Evolutionary conservation across 2,888 invertebrate genomes (phyloP).

Genomic region (Exocentrus adspersus): DNA sequence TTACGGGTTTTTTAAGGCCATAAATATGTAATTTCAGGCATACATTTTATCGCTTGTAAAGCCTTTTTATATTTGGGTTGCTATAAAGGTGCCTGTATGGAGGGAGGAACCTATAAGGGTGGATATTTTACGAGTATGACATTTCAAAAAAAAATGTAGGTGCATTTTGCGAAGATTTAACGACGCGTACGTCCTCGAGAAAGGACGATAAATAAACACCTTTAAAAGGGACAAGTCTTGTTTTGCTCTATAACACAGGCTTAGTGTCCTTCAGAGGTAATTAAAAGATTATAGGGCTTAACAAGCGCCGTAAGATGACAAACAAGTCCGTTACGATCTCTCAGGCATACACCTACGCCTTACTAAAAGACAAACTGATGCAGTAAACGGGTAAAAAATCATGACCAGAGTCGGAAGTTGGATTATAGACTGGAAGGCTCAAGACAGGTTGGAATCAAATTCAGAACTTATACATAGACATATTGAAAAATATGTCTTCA

Average conservation of each 20-base stretch:
- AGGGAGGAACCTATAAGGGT: no score
- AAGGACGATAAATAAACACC: slow-evolving; percentile 26
- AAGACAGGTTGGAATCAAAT: no score
- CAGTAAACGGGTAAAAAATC: no score
- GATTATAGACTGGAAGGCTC: no score
- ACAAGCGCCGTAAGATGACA: slow-evolving; percentile 20
- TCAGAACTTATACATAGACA: no score
- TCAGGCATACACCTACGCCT: no score
- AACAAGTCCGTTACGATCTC: no score
- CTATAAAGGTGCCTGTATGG: no score
- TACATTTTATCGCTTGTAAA: slow-evolving; percentile 8
- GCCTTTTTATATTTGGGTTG: slow-evolving; percentile 5
- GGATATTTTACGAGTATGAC: not conserved
- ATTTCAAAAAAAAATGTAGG: no score
- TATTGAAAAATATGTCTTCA: no score
- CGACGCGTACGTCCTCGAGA: not conserved
- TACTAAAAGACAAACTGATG: no score
- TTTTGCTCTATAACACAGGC: slow-evolving; percentile 19
- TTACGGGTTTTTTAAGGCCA: not conserved
- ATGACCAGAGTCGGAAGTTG: no score
- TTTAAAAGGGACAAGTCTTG: slow-evolving; percentile 26
- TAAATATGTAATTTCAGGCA: slow-evolving; percentile 2
- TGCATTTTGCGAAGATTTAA: not conserved
- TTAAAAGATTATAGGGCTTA: slow-evolving; percentile 29
- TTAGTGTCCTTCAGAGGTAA: slow-evolving; percentile 22